Evolutionary conservation across 2,113 vertebrate genomes (phyloP), one percentile per base, ranked within the genome.

Genomic region (Etheostoma spectabile): DNA sequence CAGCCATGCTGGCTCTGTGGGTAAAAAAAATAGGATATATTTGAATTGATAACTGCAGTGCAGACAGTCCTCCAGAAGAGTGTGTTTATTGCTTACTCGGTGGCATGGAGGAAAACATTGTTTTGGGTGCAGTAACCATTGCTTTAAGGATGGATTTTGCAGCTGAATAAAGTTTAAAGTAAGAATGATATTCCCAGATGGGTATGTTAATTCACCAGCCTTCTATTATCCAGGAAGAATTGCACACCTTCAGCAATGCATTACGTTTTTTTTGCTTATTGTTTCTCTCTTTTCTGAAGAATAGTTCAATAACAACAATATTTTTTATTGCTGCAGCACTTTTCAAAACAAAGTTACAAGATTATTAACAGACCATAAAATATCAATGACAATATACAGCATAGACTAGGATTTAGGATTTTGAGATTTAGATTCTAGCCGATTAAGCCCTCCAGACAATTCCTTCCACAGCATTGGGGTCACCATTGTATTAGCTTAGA

Each of bases 31-130:
- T 33, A 60, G 48, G 45, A 74, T 77, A 61, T 64, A 85, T 88
- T 88, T 83, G 66, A 89, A 86, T 75, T 88, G 87, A 93, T 93
- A 86, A 86, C 72, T 77, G 60, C 70, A 74, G 75, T 74, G 60
- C 70, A 74, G 75, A 79, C 74, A 71, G 56, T 68, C 56, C 13
- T 85, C 61, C 67, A 73, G 71, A 69, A 27, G 49, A 57, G 27
- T 49, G 38, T 72, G 71, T 62, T 85, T 80, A 77, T 82, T 83
- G 65, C 71, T 67, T 77, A 30, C 60, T 74, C 55, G 24, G 61
- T 51, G 45, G 53, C 69, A 79, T 59, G 33, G 51, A 89, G 35
- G 63, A 75, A 78, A 62, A 81, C 64, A 55, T 77, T 85, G 69
- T 93, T 90, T 51, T 79, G 21, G 68, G 52, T 73, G 53, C 48